These are phyloP conservation scores for Corynorhinus townsendii DNA, from an alignment of 2,113 vertebrate species.

Conservation along the genomic window DNA sequence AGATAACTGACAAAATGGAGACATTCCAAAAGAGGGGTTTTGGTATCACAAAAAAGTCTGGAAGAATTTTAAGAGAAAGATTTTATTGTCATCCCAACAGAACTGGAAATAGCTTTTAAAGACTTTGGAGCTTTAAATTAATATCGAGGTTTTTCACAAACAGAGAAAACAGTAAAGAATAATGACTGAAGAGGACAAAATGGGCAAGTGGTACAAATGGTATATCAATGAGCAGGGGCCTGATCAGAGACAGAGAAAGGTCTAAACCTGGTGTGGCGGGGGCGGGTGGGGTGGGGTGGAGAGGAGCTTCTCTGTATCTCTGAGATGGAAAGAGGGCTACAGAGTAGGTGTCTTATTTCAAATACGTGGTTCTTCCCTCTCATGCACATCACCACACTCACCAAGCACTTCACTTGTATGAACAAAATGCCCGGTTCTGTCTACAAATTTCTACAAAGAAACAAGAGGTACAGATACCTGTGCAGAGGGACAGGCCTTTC, in stretches of 20 bases:
- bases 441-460: neutral
- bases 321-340: neutral
- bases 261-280: neutral
- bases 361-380: neutral
- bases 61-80: neutral
- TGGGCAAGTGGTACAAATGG: neutral
- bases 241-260: neutral
- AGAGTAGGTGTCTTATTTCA: neutral
- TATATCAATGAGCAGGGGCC: neutral
- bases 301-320: neutral
- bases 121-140: neutral
- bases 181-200: neutral
- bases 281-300: accelerated
- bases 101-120: neutral
- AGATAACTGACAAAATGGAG: neutral
- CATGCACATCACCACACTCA: neutral
- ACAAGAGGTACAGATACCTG: neutral
- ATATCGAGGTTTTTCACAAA: neutral
- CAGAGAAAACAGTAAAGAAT: neutral
- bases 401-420: neutral
- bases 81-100: neutral
- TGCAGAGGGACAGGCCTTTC: neutral
- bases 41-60: neutral
- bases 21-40: neutral
- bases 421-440: neutral